Base-by-base conservation (phyloP, 2,797 vertebrate species). In the Sparidentex hasta region DNA sequence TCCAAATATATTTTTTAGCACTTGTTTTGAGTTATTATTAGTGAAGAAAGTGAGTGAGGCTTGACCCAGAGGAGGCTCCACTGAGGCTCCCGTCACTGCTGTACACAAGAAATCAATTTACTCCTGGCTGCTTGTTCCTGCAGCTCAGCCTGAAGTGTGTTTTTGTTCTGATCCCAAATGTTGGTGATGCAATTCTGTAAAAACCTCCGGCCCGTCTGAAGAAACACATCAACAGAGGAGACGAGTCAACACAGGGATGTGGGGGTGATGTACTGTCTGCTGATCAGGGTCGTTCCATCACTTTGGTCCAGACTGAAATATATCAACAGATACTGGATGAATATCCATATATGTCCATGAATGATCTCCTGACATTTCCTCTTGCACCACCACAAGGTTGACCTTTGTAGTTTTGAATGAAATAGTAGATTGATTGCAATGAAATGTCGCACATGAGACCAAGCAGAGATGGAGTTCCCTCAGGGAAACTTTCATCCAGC, bases 131-230 rank as follows among this genome's bases (percentile, higher is more conserved):
- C 29, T 71, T 55, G 33, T 47, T 71, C 33, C 56, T 23, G 41
- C 23, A 29, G 64, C 69, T 68, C 29, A 61, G 50, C 50, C 68
- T 43, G 46, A 63, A 55, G 77, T 48, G 11, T 66, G 63, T 64
- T 21, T 65, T n/a, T 29, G 48, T 68, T 20, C 41, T 12, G 16
- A 33, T 59, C n/a, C 2, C 6, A 25, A 29, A 64, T 25, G 51
- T 52, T 63, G 63, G 17, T 72, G 64, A 13, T 76, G 33, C 20
- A 54, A 46, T 21, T 59, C 38, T 52, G 14, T 38, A n/a, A 41
- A 27, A 52, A n/a, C 7, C 18, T 47, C 54, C 47, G 27, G 29
- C 23, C 52, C 27, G 18, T 44, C 51, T 64, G 51, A 44, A 50
- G 43, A 38, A 13, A 61, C 46, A 13, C 5, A 29, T 14, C 16